Base-by-base conservation (phyloP, 1,140 invertebrate species). In the Dreissena rostriformis region DNA sequence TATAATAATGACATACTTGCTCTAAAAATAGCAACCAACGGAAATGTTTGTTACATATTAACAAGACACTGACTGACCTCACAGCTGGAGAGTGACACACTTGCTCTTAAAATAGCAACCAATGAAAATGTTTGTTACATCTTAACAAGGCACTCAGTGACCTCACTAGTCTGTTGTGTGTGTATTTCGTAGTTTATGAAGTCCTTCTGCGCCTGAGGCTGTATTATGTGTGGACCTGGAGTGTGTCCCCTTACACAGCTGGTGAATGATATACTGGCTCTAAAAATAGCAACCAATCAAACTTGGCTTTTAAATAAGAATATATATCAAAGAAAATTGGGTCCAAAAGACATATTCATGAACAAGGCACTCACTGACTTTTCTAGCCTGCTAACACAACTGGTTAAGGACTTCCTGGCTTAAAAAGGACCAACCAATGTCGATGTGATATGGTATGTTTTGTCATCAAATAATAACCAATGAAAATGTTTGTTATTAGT, bases 41-140 rank as follows among this genome's bases (percentile, higher is more conserved):
- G 93, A 76, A 87, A 91, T 28, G 72, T 93, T 86, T 93, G 61
- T 87, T 92, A 74, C 82, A 86, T 51, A 8, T 39, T 2, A 93
- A 93, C 79, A 93, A 93, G 88, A 84, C 89, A 17, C 88, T 93
- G 49, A 93, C 91, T 24, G 90, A 91, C 61, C 82, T 93, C 5
- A 28, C 63, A 78, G 22, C 61, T 67, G 63, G 19, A 10, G 14
- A 28, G 28, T 51, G 26, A 61, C 17, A 24, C 12, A 61, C 17
- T 61, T 4, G 57, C 22, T 24, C 57, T n/a, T 4, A 61, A 61
- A 61, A 61, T 24, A 61, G 57, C 17, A 61, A 24, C 17, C 22
- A 24, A 19, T 24, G 57, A 11, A 61, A 39, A 39, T 39, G 39
- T 22, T 86, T 93, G 61, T 86, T 92, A 75, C 82, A 87, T 52